Percentiles rank a stretch among this genome's conserved stretches.
Evolutionary conservation across 2,888 invertebrate genomes (phyloP).

Genomic region (Lypha dubia): DNA sequence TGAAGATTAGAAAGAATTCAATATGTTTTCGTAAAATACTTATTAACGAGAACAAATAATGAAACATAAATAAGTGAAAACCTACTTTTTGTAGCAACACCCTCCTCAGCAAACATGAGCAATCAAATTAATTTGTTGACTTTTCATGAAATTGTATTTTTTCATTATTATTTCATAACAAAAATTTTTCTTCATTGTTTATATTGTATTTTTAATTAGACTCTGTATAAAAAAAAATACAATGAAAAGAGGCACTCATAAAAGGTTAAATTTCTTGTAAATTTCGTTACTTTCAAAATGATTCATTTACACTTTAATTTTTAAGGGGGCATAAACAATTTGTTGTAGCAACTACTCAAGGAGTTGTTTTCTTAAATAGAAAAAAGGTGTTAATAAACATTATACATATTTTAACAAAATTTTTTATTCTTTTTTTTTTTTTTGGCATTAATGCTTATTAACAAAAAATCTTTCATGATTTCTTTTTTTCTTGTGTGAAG

Average conservation of each 20-base stretch:
- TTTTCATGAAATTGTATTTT: too few species aligned
- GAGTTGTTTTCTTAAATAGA: conserved; percentile 13
- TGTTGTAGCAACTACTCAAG: conserved; percentile 35
- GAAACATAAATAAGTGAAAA: not conserved
- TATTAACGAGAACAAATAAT: not conserved
- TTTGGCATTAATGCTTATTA: conserved; percentile 7
- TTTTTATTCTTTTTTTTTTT: conserved; percentile 6
- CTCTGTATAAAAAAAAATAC: conserved; percentile 1
- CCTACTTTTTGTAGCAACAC: conserved; percentile 7
- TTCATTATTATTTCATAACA: conserved; percentile 41
- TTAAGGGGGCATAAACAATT: conserved; percentile 23
- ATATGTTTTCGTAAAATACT: too few species aligned
- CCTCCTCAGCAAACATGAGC: not conserved
- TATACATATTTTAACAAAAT: conserved; percentile 38
- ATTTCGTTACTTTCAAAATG: conserved; percentile 51
- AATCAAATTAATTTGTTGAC: not conserved
- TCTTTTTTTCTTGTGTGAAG: not conserved
- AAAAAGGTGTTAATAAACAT: conserved; percentile 68
- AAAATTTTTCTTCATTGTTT: conserved; percentile 34
- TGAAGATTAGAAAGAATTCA: too few species aligned
- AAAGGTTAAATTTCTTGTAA: conserved; percentile 48
- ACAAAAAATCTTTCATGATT: conserved; percentile 42
- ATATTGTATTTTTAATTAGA: conserved; percentile 57
- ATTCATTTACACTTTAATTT: conserved; percentile 54
- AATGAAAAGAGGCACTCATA: conserved; percentile 25